Evolutionary conservation across 1,140 invertebrate species (phyloP), one percentile per base, ranked within the genome.

Genomic region (Littorina saxatilis): DNA sequence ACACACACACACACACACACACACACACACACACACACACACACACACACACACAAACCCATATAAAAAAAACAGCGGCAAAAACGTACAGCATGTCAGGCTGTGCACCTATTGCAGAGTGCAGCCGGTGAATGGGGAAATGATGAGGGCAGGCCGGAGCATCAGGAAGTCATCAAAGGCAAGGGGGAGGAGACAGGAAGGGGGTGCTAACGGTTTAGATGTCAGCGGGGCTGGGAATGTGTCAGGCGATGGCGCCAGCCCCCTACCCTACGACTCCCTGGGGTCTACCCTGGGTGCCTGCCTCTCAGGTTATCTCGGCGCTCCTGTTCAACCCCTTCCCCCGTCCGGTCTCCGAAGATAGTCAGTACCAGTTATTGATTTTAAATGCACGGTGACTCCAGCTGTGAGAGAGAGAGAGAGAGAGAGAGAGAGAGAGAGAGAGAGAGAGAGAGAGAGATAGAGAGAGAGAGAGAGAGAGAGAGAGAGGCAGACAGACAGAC

Each of bases 1-100:
- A 76, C 43, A 52, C 74, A 76, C 74, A 58, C n/a, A 52, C 55
- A 55, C 39, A 52, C 13, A 27, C 27, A 55, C 74, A 17, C 74
- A 35, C 74, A 13, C 39, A 58, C 20, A 55, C 74, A 39, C 39
- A 40, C 39, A 77, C 75, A 50, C 43, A 77, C 29, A 50, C 37
- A 50, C n/a, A 75, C 70, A 13, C 29, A 50, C 7, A 76, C 7
- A 47, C 7, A 47, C 7, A 47, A 17, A 47, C 7, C 5, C 43
- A 47, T 5, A 17, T 5, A 47, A 17, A 47, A 17, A 47, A 17
- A 47, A 17, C 43, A 47, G 43, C 43, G 17, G 43, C 43, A 47
- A 17, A 47, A 47, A n/a, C n/a, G n/a, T n/a, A n/a, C n/a, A n/a
- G n/a, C n/a, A n/a, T n/a, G n/a, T n/a, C n/a, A n/a, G n/a, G n/a